Evolutionary conservation across 2,888 invertebrate genomes (phyloP).

Genomic region (Drosophila maculinotata): DNA sequence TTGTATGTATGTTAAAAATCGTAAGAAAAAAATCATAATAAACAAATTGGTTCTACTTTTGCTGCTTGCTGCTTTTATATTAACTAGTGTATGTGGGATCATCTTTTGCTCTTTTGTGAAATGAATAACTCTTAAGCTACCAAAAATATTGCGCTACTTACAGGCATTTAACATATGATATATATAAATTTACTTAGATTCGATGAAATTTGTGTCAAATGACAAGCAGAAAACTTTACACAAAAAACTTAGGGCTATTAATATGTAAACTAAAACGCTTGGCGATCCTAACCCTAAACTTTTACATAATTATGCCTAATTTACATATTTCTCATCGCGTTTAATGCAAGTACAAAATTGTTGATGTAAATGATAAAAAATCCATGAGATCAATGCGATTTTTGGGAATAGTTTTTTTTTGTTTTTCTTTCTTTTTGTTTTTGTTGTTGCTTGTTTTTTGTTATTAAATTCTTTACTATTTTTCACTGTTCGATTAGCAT

Average conservation of each 20-base stretch:
- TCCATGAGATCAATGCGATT: conserved; percentile 85
- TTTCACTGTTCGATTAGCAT: conserved; percentile 70
- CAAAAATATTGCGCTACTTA: conserved; percentile 53
- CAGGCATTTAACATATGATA: conserved; percentile 42
- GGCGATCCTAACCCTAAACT: conserved; percentile 64
- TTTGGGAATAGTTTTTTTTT: conserved; percentile 85
- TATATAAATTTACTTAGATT: conserved; percentile 18
- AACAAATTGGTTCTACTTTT: conserved; percentile 52
- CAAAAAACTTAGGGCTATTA: conserved; percentile 37
- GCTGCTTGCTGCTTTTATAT: conserved; percentile 45
- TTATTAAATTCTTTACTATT: conserved; percentile 46
- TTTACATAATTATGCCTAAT: conserved; percentile 58
- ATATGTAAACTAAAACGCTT: conserved; percentile 74
- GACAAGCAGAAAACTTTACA: conserved; percentile 31
- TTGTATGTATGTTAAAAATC: conserved; percentile 30
- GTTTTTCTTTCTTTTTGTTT: conserved; percentile 51
- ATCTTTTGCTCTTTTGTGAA: conserved; percentile 12
- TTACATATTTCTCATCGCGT: conserved; percentile 61
- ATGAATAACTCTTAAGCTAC: conserved; percentile 31
- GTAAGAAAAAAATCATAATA: conserved; percentile 32
- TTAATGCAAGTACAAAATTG: conserved; percentile 67
- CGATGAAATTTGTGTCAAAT: conserved; percentile 21
- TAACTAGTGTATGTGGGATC: conserved; percentile 45
- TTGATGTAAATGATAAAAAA: conserved; percentile 75
- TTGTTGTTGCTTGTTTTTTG: conserved; percentile 39